Percentiles rank a stretch among this genome's conserved stretches.
phyloP scores from a whole-genome alignment of 2,113 vertebrate species.

The Scatophagus argus region DNA sequence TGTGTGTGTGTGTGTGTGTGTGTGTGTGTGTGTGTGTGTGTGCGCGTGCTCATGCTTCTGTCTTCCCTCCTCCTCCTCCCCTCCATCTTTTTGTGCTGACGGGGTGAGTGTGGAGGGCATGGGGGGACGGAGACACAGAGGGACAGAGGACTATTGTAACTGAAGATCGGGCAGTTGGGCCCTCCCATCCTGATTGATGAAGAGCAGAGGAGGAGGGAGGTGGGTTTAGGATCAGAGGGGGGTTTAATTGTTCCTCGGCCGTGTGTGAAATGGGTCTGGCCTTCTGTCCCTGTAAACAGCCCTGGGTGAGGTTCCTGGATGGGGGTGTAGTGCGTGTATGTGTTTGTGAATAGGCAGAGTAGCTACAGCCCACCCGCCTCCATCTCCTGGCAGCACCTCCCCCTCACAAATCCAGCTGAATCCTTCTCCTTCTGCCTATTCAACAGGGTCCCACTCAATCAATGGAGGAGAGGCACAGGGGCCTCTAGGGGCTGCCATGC shows the following conservation, averaged over 20 bases:
- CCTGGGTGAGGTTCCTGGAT: slow-evolving; percentile 63
- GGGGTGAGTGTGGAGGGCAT: slow-evolving; percentile 74
- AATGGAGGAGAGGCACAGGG: slow-evolving; percentile 53
- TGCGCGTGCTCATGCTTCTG: slow-evolving; percentile 64
- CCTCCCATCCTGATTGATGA: slow-evolving; percentile 76
- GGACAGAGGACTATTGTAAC: slow-evolving; percentile 84
- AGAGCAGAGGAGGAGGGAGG: slow-evolving; percentile 62
- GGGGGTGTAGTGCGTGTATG: slow-evolving; percentile 39
- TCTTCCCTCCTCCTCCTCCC: slow-evolving; percentile 51
- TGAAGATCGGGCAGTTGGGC: slow-evolving; percentile 75
- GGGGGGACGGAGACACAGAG: slow-evolving; percentile 74
- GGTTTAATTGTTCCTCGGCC: slow-evolving; percentile 80
- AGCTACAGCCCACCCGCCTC: slow-evolving; percentile 23
- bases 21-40: slow-evolving; percentile 76
- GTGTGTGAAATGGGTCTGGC: slow-evolving; percentile 84
- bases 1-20: no score
- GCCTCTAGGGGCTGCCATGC: slow-evolving; percentile 65
- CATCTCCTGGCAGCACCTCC: slow-evolving; percentile 52
- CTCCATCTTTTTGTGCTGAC: slow-evolving; percentile 68
- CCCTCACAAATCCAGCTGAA: slow-evolving; percentile 65
- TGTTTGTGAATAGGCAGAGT: slow-evolving; percentile 63
- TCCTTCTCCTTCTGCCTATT: slow-evolving; percentile 67
- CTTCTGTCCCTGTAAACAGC: slow-evolving; percentile 82
- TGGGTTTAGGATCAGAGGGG: slow-evolving; percentile 57
- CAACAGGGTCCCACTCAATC: slow-evolving; percentile 65